A percentile compares a stretch with the other conserved stretches of the same genome.
These are phyloP conservation scores for Lamellibrachia columna DNA, from an alignment of 2,888 invertebrate species.

Conservation along the genomic window DNA sequence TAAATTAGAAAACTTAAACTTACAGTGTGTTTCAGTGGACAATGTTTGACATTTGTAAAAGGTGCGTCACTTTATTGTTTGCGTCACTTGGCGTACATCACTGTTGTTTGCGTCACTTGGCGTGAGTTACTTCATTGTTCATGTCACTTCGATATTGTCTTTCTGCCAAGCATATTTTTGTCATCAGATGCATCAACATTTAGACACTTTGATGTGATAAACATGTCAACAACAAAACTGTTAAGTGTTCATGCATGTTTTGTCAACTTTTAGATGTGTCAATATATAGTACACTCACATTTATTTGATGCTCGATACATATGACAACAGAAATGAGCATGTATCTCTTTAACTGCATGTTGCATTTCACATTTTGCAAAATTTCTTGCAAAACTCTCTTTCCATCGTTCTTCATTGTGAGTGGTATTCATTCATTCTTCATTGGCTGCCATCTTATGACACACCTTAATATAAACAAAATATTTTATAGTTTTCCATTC, in stretches of 20 bases:
- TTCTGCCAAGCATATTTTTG: conserved; percentile 17
- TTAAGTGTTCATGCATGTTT: neutral
- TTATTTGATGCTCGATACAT: neutral
- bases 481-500: no score
- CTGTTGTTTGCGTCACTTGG: neutral
- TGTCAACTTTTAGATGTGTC: conserved; percentile 13
- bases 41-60: neutral
- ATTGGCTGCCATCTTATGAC: no score
- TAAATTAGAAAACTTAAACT: neutral
- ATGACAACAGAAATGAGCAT: neutral
- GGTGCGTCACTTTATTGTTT: neutral
- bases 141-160: neutral
- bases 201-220: neutral
- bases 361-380: neutral
- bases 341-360: neutral
- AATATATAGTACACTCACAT: neutral
- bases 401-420: neutral
- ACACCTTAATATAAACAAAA: no score
- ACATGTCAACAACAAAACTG: neutral
- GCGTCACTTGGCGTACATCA: neutral
- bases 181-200: neutral
- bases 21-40: conserved; percentile 9
- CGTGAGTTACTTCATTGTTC: neutral
- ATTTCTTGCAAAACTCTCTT: conserved; percentile 10
- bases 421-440: no score